Evolutionary conservation across 2,113 vertebrate species (phyloP), one percentile per base, ranked within the genome.

Genomic region (Panthera leo): DNA sequence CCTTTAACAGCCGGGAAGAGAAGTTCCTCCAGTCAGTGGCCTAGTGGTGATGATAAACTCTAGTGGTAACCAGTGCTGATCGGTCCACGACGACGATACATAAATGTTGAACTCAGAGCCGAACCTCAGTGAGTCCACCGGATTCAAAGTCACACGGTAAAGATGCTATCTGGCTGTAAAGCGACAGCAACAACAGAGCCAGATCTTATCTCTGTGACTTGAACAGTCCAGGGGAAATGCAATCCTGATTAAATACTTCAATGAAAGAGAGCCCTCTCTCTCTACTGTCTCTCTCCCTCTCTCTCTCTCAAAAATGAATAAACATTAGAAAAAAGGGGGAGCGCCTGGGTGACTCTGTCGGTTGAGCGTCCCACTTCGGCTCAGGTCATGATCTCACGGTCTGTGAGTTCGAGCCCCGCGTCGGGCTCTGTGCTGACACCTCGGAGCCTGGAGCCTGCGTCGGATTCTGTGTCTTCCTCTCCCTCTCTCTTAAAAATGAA

Each of bases 11-110:
- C 48, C 51, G 36, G 31, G 21, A 23, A 42, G 13, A 36, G 34
- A 21, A 45, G 1, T 55, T 9, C 58, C 39, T 0, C 12, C 18
- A 12, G 4, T 39, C 34, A 15, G 0, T 19, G 55, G 85, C 13
- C 12, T 34, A n/a, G 34, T 6, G 6, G 5, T 63, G 61, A 3
- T 42, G 71, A 16, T 19, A 21, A 53, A 48, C 21, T n/a, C 0
- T 29, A n/a, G 0, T 61, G 51, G 19, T 70, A 71, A 36, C 14
- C 61, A 16, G 7, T 16, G 55, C 21, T 58, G 14, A 39, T 61
- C 78, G 1, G 4, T 27, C 63, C 48, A 8, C 34, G 0, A 0
- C 8, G 39, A 13, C 79, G 13, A 31, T 12, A 7, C 21, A 12
- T 70, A 48, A 21, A 1, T 6, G 48, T 12, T 39, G 48, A 63